Evolutionary conservation across 2,888 invertebrate species (phyloP), one percentile per base, ranked within the genome.

Genomic region (Tenthredo mesomela): DNA sequence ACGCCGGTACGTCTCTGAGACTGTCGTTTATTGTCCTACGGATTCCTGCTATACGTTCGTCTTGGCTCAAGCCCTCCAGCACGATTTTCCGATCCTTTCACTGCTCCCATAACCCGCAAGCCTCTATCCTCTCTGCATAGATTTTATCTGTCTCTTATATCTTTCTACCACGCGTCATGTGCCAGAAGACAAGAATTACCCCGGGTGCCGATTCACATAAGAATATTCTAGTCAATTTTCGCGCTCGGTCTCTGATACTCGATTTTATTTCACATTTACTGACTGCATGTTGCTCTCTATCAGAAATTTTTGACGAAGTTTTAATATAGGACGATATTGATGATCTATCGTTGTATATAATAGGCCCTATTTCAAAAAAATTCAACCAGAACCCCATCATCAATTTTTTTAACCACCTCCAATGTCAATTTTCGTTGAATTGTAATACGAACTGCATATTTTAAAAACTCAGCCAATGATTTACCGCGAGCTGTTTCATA

Each of bases 11-110:
- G 33, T 75, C 84, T 40, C 58, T 58, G 73, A 61, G 71, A 71
- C 70, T 83, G 83, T 71, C 83, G 83, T 83, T 83, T 83, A 84
- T 84, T 84, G 58, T 84, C 75, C 84, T 54, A 71, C 37, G 21
- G 80, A 80, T 80, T 80, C 61, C 18, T 12, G 80, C 61, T 61
- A 61, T 21, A 80, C 40, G 80, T 40, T 40, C 58, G 61, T 80
- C 61, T 40, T 18, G 40, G 50, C 80, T 6, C 15, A 61, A 61
- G 61, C 80, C 80, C 61, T 61, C 33, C 33, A 40, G 80, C 25
- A 80, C 40, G 80, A 80, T 80, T 58, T 61, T 61, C 61, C 25
- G 80, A 80, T 80, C 54, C 73, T 58, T 73, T 47, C 15, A 25
- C 12, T 84, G 40, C 73, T 73, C 84, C 84, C 61, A 71, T 84